Base-by-base conservation (phyloP, 1,140 invertebrate species). In the Dryas iulia region DNA sequence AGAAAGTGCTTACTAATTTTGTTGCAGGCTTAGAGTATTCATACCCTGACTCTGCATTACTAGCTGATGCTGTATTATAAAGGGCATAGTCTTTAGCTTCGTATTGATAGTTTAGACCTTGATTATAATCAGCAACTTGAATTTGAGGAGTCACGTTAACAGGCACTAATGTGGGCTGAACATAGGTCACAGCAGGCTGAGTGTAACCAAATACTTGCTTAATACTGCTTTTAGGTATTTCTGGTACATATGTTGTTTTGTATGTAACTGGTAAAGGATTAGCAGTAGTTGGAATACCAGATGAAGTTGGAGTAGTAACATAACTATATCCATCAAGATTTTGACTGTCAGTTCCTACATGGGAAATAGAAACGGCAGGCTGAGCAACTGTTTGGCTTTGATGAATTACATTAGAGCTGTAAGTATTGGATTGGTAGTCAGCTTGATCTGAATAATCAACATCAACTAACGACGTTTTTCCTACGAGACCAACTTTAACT, bases 401-500 rank as follows among this genome's bases (percentile, higher is more conserved):
- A 21, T 86, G 77, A 47, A 69, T 58, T 61, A 75, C 35, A 58
- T 66, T 66, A 30, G 74, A 66, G 23, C 59, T 68, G 24, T 67
- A 68, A 2, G 66, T 57, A 28, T 58, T 57, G 21, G 7, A 33
- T 53, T 84, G 59, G 62, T 83, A 84, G 33, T 82, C 79, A 11
- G 58, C 67, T 68, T 86, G 81, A 39, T 87, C 68, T 6, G 76
- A 73, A 53, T 86, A 83, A 21, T 76, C 78, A 52, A 80, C 73
- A 65, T 92, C 92, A 7, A 92, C 72, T 28, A 92, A 76, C 52
- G 88, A 87, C 12, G 91, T 92, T 77, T 92, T 92, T 64, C 92
- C 92, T 14, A 92, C 92, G 10, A 92, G 73, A 30, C 85, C 92
- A 35, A 92, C 84, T 73, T 92, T 92, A 3, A 92, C 83, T 54